Percentiles rank a stretch among this genome's conserved stretches.
phyloP scores from a whole-genome alignment of 2,888 invertebrate species.

The Serrognathus titanus region DNA sequence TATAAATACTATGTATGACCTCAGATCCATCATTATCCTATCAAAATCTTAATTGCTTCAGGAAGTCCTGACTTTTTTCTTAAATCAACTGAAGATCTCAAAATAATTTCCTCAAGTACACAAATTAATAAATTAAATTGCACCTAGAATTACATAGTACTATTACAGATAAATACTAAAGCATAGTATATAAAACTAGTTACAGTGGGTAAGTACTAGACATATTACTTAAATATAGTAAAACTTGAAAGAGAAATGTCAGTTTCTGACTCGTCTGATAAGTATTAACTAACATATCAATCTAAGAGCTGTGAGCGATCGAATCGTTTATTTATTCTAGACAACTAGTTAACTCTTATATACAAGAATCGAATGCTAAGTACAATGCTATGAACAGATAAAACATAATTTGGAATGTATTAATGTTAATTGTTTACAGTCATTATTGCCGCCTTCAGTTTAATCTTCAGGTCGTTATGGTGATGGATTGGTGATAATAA shows the following conservation, averaged over 20 bases:
- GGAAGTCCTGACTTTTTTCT: not conserved
- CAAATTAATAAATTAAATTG: constrained; percentile 14
- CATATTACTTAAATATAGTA: constrained; percentile 8
- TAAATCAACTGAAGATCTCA: not conserved
- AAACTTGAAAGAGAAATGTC: not conserved
- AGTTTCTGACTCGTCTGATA: constrained; percentile 6
- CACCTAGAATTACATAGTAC: constrained; percentile 17
- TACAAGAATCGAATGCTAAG: constrained; percentile 34
- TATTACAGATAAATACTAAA: constrained; percentile 21
- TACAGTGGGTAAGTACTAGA: constrained; percentile 12
- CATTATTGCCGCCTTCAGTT: constrained; percentile 42
- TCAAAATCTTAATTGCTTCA: not conserved
- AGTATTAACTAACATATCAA: constrained; percentile 36
- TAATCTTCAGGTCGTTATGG: not conserved
- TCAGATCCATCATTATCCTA: constrained; percentile 28
- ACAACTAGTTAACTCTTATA: constrained; percentile 38
- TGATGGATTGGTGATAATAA: constrained; percentile 8
- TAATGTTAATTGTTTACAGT: constrained; percentile 40
- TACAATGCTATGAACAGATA: constrained; percentile 39
- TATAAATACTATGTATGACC: constrained; percentile 34
- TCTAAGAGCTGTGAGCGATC: constrained; percentile 35
- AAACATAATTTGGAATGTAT: constrained; percentile 34
- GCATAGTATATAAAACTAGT: constrained; percentile 17
- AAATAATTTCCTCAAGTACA: not conserved
- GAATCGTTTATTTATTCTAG: constrained; percentile 32